Evolutionary conservation across 2,113 vertebrate genomes (phyloP).

Genomic region (Seriola aureovittata): DNA sequence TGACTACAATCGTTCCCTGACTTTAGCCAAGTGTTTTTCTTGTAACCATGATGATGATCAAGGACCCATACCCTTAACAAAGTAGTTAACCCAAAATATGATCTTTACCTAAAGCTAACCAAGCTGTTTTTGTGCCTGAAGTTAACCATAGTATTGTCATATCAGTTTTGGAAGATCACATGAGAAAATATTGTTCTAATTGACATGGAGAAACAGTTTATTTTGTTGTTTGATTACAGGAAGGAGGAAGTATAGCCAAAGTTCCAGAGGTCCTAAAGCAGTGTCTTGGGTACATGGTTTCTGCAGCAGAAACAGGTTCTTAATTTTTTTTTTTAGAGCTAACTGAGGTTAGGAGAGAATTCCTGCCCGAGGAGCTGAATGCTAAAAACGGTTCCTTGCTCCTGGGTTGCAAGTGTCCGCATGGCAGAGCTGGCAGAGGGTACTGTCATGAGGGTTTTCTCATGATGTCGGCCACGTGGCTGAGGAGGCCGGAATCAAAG

Average conservation of each 20-base stretch:
- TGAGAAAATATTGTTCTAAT: neutral
- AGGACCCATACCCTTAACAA: neutral
- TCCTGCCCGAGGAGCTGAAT: conserved; percentile 16
- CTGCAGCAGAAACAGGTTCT: neutral
- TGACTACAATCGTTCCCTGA: too few relatives aligned
- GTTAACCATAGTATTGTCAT: too few relatives aligned
- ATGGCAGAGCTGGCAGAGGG: conserved; percentile 61
- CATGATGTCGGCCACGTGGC: conserved; percentile 58
- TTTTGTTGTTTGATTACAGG: neutral
- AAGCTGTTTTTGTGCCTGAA: too few relatives aligned
- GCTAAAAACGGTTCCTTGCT: conserved; percentile 13
- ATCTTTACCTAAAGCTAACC: too few relatives aligned
- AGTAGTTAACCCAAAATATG: neutral
- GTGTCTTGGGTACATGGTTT: neutral
- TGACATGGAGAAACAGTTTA: neutral
- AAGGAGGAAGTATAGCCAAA: neutral
- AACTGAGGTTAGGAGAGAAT: conserved; percentile 28
- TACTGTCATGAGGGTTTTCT: conserved; percentile 65
- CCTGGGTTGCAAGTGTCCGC: conserved; percentile 31
- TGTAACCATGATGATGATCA: too few relatives aligned
- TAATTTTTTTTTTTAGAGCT: conserved; percentile 22
- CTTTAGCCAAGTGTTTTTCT: too few relatives aligned
- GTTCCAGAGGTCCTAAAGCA: neutral
- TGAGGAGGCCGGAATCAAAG: conserved; percentile 16
- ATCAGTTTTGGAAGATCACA: neutral